Conservation (phyloP, 2,797 vertebrate genomes). For the Falco rusticolus region DNA sequence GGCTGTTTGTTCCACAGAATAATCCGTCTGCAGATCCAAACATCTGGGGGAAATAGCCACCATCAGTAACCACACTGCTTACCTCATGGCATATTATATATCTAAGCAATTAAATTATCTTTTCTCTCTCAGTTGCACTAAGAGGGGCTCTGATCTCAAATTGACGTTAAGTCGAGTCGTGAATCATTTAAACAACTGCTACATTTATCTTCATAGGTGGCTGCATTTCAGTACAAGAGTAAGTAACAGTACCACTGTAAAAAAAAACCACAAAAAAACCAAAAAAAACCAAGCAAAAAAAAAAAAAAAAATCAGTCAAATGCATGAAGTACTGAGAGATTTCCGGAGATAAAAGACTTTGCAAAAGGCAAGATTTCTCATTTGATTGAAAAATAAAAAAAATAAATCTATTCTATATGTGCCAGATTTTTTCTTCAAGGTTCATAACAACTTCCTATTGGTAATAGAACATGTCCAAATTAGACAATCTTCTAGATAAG, state of each 20-base stretch:
- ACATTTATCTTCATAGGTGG: slow-evolving; percentile 37
- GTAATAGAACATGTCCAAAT: slow-evolving; percentile 18
- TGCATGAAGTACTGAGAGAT: not conserved
- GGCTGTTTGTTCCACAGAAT: not conserved
- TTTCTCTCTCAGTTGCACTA: not conserved
- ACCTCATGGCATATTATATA: not conserved
- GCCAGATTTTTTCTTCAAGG: not conserved
- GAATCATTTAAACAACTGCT: not conserved
- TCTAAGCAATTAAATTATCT: not conserved
- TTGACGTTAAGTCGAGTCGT: not conserved
- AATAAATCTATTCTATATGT: not conserved
- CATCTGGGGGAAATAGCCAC: not conserved
- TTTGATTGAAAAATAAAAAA: not conserved
- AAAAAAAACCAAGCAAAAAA: no score
- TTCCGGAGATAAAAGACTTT: not conserved
- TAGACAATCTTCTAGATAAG: slow-evolving; percentile 27
- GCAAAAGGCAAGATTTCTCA: not conserved
- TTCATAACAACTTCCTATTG: not conserved
- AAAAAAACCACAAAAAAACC: not conserved
- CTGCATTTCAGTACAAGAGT: slow-evolving; percentile 14
- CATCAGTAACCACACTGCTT: not conserved
- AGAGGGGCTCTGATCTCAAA: slow-evolving; percentile 30
- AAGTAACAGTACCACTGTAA: slow-evolving; percentile 31
- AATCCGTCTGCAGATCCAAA: not conserved
- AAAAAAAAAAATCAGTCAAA: not conserved